These are phyloP conservation scores for Phyllostomus discolor DNA, from an alignment of 2,113 vertebrate genomes.

Conservation along the genomic window DNA sequence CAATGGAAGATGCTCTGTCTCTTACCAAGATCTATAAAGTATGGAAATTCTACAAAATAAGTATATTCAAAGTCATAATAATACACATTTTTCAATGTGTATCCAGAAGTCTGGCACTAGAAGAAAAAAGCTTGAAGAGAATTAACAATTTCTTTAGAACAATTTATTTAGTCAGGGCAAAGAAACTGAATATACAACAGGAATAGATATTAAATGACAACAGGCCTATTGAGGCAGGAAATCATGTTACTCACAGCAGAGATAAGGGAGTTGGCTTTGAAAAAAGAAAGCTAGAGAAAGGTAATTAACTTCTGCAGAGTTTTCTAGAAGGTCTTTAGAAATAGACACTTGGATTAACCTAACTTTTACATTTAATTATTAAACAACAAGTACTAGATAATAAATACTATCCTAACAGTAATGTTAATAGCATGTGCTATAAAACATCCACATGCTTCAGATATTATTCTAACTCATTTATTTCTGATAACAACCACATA, in stretches of 20 bases:
- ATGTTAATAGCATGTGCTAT: background rate
- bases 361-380: background rate
- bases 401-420: background rate
- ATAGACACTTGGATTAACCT: background rate
- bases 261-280: background rate
- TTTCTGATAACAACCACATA: background rate
- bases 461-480: background rate
- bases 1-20: background rate
- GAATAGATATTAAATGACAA: background rate
- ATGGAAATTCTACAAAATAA: background rate
- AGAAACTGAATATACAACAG: background rate
- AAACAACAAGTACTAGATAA: background rate
- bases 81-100: background rate
- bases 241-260: background rate
- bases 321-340: background rate
- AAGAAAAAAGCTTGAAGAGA: background rate
- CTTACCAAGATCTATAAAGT: background rate
- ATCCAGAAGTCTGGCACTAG: background rate
- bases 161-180: background rate
- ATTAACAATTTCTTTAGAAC: background rate
- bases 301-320: background rate
- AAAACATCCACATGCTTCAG: background rate
- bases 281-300: background rate
- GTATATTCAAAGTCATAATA: background rate
- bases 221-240: background rate